A percentile compares a stretch with the other conserved stretches of the same genome.
phyloP scores from a whole-genome alignment of 2,797 vertebrate genomes.

The Tragelaphus oryx region DNA sequence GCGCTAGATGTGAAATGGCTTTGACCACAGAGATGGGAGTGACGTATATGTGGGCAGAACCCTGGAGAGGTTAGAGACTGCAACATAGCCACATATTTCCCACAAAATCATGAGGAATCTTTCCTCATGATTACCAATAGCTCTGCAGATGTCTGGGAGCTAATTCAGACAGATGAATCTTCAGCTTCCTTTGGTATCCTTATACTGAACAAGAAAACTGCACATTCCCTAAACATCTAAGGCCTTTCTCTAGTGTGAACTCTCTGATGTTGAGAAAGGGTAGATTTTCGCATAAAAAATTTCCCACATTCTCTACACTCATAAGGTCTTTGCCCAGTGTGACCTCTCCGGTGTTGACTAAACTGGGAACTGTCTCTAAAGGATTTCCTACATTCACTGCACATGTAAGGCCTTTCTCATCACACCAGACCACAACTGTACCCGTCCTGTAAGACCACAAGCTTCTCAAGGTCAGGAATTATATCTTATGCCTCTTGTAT shows the following conservation, averaged over 20 bases:
- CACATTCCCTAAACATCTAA: not conserved
- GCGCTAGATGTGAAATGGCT: not conserved
- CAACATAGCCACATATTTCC: not conserved
- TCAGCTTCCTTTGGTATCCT: not conserved
- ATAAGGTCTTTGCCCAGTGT: not conserved
- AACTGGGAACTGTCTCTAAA: constrained; percentile 21
- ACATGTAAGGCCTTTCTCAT: not conserved
- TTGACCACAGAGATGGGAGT: not conserved
- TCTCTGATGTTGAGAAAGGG: not conserved
- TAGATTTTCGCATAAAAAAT: not conserved
- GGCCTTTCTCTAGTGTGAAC: not conserved
- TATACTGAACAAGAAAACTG: not conserved
- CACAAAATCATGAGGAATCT: not conserved
- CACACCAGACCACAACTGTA: not conserved
- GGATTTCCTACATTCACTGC: not conserved
- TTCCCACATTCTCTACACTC: constrained; percentile 9
- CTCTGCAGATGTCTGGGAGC: not conserved
- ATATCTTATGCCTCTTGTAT: not conserved
- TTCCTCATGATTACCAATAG: not conserved
- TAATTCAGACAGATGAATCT: not conserved
- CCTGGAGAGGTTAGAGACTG: not conserved
- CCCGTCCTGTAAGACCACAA: fast-evolving
- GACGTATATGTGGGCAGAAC: not conserved
- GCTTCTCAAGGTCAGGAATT: not conserved
- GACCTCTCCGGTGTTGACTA: not conserved